Evolutionary conservation across 1,140 invertebrate genomes (phyloP).

Genomic region (Drosophila sproati): DNA sequence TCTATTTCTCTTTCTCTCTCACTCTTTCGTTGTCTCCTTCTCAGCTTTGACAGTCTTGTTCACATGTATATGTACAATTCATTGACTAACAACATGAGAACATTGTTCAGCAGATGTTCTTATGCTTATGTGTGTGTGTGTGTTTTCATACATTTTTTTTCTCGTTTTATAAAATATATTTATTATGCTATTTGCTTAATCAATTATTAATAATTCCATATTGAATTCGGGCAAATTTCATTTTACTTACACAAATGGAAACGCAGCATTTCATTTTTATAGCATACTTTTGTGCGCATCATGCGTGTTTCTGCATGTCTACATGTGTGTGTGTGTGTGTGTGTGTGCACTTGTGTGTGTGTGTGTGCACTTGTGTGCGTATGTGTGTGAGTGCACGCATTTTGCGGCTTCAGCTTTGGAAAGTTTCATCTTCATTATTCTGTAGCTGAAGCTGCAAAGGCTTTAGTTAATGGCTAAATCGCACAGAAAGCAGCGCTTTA

Average conservation of each 20-base stretch:
- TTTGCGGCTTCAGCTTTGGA: not conserved
- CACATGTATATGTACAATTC: conserved; percentile 67
- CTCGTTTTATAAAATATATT: not conserved
- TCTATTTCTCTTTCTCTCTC: not conserved
- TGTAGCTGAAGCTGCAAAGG: not conserved
- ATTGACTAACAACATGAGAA: conserved; percentile 75
- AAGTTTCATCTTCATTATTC: not conserved
- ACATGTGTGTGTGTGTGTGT: not conserved
- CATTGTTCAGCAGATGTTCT: conserved; percentile 31
- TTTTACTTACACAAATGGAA: not conserved
- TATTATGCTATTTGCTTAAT: conserved; percentile 15
- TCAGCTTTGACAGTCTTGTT: conserved; percentile 1
- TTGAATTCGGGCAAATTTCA: conserved; percentile 3
- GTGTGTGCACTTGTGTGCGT: not conserved
- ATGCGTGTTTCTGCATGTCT: no score
- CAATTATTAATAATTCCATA: not conserved
- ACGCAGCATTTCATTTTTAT: conserved; percentile 19
- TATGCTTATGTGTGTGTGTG: not conserved
- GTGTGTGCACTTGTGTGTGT: conserved; percentile 1
- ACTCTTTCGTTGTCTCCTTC: not conserved
- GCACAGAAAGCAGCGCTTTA: not conserved
- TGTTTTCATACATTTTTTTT: not conserved
- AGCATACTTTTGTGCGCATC: conserved; percentile 25
- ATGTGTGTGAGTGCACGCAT: not conserved
- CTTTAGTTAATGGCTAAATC: not conserved